Base-by-base conservation (phyloP, 2,888 invertebrate genomes). In the Antheraea assamensis region DNA sequence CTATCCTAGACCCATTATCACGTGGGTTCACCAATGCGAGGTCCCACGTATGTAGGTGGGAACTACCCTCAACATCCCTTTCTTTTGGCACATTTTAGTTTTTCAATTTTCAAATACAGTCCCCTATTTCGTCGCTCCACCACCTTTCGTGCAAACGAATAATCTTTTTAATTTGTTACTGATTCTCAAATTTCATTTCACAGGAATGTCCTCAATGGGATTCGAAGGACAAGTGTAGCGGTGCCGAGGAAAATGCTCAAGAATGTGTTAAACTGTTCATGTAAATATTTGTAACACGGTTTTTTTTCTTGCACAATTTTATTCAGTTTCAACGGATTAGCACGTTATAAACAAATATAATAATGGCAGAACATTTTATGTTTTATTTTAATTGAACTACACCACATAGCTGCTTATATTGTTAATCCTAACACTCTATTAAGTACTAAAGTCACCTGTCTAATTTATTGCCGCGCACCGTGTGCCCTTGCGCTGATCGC, bases 151-250 rank as follows among this genome's bases (percentile, higher is more conserved):
- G 4, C 21, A 21, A 21, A 7, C 7, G 21, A 21, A n/a, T 21
- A 52, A n/a, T 21, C 3, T 5, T 19, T 4, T 3, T n/a, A 58
- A 58, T 58, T 24, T 58, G 58, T 10, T 10, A 24, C 24, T 30
- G 5, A 64, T 30, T 17, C 17, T 17, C 30, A 30, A 64, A 17
- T 15, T 30, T 17, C 2, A 1, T 30, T 73, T 70, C 30, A 10
- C 80, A 83, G 83, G 72, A 72, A 35, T 85, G 83, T 64, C 71
- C 78, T 15, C 78, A 81, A 8, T 83, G 82, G 83, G 76, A 76
- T 8, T 75, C 81, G 7, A 74, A 79, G 0, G 79, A 75, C 5
- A 31, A 71, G 2, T 85, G 84, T 75, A 75, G 47, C 0, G 80
- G 79, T 3, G 72, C 79, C 7, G 77, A 81, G 24, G 79, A 78